A percentile compares a stretch with the other conserved stretches of the same genome.
Conservation (phyloP, 1,140 invertebrate genomes). For the Cotesia glomerata region DNA sequence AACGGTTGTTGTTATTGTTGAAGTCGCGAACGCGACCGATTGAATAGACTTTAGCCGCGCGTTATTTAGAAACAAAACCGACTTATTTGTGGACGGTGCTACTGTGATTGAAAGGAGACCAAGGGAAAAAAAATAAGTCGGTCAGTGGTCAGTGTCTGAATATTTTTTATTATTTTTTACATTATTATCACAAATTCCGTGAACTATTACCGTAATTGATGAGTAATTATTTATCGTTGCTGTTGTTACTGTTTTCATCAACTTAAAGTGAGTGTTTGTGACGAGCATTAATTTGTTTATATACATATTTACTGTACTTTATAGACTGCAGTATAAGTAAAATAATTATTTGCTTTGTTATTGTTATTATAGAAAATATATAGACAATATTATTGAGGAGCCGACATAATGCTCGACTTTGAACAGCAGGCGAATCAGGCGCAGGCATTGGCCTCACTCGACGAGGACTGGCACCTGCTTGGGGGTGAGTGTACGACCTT, state of each 20-base stretch:
- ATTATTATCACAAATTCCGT: background rate
- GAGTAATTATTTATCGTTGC: background rate
- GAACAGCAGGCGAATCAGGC: slow-evolving; percentile 53
- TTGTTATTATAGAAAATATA: too few relatives aligned
- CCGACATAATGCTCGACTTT: slow-evolving; percentile 38
- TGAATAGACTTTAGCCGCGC: slow-evolving; percentile 28
- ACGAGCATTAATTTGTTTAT: too few relatives aligned
- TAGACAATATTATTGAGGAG: background rate
- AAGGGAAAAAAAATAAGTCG: slow-evolving; percentile 7
- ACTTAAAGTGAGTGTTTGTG: too few relatives aligned
- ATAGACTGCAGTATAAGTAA: too few relatives aligned
- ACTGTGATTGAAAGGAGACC: background rate
- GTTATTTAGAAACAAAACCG: background rate
- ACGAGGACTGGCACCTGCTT: slow-evolving; percentile 54
- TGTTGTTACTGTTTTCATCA: too few relatives aligned
- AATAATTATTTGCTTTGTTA: too few relatives aligned
- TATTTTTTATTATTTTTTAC: background rate
- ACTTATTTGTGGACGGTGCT: background rate
- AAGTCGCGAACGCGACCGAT: slow-evolving; percentile 19
- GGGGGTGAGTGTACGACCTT: slow-evolving; percentile 52
- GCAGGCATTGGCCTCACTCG: slow-evolving; percentile 46
- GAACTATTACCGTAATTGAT: too few relatives aligned
- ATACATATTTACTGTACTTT: too few relatives aligned
- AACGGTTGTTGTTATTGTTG: slow-evolving; percentile 29
- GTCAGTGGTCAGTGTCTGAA: background rate